Conservation (phyloP, 2,113 vertebrate genomes). For the Macheiramphus alcinus region DNA sequence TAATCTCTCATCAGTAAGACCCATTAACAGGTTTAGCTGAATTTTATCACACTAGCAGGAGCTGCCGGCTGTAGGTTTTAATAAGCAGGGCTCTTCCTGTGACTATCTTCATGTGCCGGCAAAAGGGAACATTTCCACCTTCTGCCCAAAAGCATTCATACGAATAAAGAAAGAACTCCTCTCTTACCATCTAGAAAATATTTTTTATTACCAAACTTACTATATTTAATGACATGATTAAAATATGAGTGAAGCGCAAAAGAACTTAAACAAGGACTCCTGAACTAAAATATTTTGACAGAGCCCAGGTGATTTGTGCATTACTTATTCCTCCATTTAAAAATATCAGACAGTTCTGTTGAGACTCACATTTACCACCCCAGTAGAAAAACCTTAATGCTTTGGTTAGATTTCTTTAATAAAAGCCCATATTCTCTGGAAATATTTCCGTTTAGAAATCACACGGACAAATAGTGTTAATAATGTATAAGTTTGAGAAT, state of each 20-base stretch:
- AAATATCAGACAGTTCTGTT: background rate
- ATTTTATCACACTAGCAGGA: conserved; percentile 22
- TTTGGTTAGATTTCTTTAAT: background rate
- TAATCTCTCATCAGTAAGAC: background rate
- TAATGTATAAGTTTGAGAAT: background rate
- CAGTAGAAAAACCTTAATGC: background rate
- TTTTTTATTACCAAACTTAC: background rate
- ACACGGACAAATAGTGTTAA: background rate
- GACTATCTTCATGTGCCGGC: background rate
- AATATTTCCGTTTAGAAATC: background rate
- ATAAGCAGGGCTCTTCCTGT: background rate
- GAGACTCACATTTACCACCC: background rate
- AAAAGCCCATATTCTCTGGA: background rate
- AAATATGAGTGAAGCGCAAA: background rate
- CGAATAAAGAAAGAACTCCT: background rate
- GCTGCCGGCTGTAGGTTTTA: background rate
- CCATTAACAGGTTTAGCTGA: background rate
- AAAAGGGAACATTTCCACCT: background rate
- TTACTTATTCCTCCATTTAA: background rate
- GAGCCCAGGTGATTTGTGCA: background rate
- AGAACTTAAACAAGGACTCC: background rate
- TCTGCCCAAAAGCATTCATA: background rate
- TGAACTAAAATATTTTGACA: background rate
- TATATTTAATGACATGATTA: background rate
- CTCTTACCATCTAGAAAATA: background rate